Evolutionary conservation across 2,113 vertebrate species (phyloP).

Genomic region (Neogobius melanostomus): DNA sequence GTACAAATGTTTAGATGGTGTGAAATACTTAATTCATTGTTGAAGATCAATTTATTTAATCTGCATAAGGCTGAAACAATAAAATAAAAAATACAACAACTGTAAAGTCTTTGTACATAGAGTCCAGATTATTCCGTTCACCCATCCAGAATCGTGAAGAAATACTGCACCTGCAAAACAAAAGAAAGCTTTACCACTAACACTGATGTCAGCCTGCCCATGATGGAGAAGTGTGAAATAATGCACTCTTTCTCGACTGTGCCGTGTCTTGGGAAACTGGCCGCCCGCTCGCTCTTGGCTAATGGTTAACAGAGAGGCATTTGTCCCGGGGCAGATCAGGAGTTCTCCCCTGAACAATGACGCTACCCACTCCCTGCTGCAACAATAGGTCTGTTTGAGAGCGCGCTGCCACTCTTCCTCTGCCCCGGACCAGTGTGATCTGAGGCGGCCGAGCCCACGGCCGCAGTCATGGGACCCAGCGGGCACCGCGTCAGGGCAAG

Average conservation of each 20-base stretch:
- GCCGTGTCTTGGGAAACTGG: conserved; percentile 61
- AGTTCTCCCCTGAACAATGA: conserved; percentile 70
- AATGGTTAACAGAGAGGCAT: conserved; percentile 80
- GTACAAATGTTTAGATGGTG: conserved; percentile 87
- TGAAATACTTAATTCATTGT: conserved; percentile 89
- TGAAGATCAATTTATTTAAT: conserved; percentile 94
- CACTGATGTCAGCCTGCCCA: background rate
- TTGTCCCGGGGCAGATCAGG: conserved; percentile 76
- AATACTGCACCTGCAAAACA: conserved; percentile 88
- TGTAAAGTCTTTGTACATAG: conserved; percentile 50
- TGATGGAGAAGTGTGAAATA: background rate
- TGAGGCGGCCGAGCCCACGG: conserved; percentile 64
- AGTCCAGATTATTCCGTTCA: conserved; percentile 37
- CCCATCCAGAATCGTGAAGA: conserved; percentile 91
- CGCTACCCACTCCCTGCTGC: conserved; percentile 62
- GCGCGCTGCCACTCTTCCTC: conserved; percentile 59
- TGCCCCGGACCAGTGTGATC: conserved; percentile 53
- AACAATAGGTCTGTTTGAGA: conserved; percentile 74
- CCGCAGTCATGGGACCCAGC: conserved; percentile 68
- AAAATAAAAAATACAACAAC: conserved; percentile 71
- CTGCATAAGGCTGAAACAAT: conserved; percentile 92
- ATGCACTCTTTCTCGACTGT: conserved; percentile 24
- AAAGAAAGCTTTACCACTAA: background rate
- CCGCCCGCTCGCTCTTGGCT: conserved; percentile 64
- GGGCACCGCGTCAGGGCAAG: conserved; percentile 23